These are phyloP conservation scores for Steinernema khuongi DNA, from an alignment of 1,140 invertebrate species.

Conservation along the genomic window DNA sequence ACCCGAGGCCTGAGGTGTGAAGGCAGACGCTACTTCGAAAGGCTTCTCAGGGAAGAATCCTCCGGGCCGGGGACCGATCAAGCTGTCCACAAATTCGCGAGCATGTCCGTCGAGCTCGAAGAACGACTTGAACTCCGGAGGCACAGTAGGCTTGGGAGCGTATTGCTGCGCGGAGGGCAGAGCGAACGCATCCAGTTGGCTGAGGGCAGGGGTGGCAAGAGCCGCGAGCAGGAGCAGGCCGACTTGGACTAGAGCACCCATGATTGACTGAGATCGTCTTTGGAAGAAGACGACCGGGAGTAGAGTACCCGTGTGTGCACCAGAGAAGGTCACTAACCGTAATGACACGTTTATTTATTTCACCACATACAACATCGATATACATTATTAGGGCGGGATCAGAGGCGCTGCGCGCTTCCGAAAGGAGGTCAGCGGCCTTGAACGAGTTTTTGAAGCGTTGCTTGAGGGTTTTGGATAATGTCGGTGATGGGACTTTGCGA, in stretches of 20 bases:
- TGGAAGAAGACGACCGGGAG: slow-evolving; percentile 21
- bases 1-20: not conserved
- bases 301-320: slow-evolving; percentile 4
- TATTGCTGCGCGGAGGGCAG: slow-evolving; percentile 43
- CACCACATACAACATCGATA: slow-evolving; percentile 17
- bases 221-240: slow-evolving; percentile 22
- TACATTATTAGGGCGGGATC: slow-evolving; percentile 1
- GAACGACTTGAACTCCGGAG: slow-evolving; percentile 53
- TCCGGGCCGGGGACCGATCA: slow-evolving; percentile 53
- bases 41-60: slow-evolving; percentile 59
- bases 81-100: slow-evolving; percentile 52
- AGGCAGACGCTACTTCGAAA: slow-evolving; percentile 46
- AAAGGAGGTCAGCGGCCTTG: slow-evolving; percentile 39
- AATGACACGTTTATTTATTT: slow-evolving; percentile 16
- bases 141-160: slow-evolving; percentile 53
- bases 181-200: slow-evolving; percentile 48
- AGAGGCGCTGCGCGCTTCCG: not conserved
- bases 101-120: slow-evolving; percentile 58
- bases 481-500: slow-evolving; percentile 49
- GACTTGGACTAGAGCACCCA: not conserved
- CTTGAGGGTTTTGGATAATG: slow-evolving; percentile 53
- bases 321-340: slow-evolving; percentile 8
- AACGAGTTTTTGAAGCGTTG: slow-evolving; percentile 54
- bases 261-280: slow-evolving; percentile 21
- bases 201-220: slow-evolving; percentile 25